These are phyloP conservation scores for Zosterops japonicus DNA, from an alignment of 2,113 vertebrate genomes.

Conservation along the genomic window DNA sequence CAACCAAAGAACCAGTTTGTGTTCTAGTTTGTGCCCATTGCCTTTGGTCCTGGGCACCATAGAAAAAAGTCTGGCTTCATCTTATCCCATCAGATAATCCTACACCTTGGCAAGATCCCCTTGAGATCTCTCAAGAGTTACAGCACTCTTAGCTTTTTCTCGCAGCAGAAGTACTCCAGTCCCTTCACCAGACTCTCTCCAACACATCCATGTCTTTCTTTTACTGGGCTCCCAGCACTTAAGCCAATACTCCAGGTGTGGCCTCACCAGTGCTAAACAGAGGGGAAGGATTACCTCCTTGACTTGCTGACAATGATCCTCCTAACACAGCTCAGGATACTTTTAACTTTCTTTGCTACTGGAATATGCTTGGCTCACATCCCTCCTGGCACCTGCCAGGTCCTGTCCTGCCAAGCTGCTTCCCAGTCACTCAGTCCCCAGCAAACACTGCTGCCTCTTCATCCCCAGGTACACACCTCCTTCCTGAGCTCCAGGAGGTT, in stretches of 20 bases:
- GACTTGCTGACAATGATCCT: neutral
- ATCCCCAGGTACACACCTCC: neutral
- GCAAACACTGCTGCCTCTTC: neutral
- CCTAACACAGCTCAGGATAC: neutral
- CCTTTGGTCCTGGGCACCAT: neutral
- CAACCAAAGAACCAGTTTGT: neutral
- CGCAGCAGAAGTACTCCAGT: neutral
- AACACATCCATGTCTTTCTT: neutral
- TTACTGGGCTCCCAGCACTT: neutral
- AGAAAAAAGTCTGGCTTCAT: neutral
- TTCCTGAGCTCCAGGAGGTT: neutral
- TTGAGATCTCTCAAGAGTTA: neutral
- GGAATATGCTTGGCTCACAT: neutral
- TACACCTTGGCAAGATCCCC: neutral
- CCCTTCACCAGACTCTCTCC: neutral
- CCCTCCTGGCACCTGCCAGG: neutral
- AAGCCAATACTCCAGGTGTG: neutral
- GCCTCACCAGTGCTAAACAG: neutral
- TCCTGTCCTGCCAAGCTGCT: neutral
- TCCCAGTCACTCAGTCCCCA: neutral
- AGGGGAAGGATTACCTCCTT: neutral
- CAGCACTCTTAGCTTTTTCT: neutral
- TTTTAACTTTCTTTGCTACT: neutral
- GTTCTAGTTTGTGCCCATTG: neutral
- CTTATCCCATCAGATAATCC: neutral